These are phyloP conservation scores for Lissocephala sabroskyi DNA, from an alignment of 2,888 invertebrate genomes.

Conservation along the genomic window DNA sequence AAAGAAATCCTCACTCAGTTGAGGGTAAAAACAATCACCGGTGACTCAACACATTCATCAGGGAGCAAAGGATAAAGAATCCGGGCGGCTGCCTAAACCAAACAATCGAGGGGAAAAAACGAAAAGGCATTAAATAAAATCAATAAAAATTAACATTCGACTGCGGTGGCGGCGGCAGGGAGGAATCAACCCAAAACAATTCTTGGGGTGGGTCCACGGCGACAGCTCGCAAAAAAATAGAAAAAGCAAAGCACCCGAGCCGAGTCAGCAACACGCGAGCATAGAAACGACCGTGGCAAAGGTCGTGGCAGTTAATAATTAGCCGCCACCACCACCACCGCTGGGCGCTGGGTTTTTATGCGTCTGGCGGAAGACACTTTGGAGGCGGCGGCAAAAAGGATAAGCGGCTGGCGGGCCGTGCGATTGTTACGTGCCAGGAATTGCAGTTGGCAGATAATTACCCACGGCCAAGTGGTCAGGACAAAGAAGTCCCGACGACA, in stretches of 20 bases:
- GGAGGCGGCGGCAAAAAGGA: neutral
- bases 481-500: conserved; percentile 4
- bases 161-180: neutral
- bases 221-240: neutral
- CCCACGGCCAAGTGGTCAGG: conserved; percentile 3
- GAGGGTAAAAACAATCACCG: conserved; percentile 51
- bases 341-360: conserved; percentile 4
- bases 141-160: conserved; percentile 60
- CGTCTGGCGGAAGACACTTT: conserved; percentile 3
- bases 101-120: conserved; percentile 47
- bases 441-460: conserved; percentile 59
- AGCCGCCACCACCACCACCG: neutral
- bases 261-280: neutral
- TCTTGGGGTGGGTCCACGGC: neutral
- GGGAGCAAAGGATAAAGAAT: conserved; percentile 24
- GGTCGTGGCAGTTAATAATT: conserved; percentile 5
- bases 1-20: conserved; percentile 4
- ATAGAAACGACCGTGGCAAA: neutral
- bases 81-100: conserved; percentile 14
- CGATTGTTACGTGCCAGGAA: conserved; percentile 52
- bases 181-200: conserved; percentile 1
- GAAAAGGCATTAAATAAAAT: conserved; percentile 58
- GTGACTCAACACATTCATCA: conserved; percentile 47
- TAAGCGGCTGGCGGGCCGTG: conserved; percentile 1
- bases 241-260: conserved; percentile 9